A percentile compares a stretch with the other conserved stretches of the same genome.
phyloP scores from a whole-genome alignment of 1,140 invertebrate genomes.

The Nomia melanderi region DNA sequence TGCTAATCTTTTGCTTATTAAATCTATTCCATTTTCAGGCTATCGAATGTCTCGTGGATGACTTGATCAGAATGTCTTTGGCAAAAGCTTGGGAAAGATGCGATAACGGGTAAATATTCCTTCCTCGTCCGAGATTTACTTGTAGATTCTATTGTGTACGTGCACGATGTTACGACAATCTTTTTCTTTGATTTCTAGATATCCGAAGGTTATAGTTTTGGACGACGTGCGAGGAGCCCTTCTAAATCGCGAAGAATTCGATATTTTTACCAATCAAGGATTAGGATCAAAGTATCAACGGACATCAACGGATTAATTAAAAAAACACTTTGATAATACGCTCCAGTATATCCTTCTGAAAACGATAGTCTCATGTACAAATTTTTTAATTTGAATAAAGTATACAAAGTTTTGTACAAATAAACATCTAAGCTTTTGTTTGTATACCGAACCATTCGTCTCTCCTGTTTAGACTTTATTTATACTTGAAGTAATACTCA shows the following conservation, averaged over 20 bases:
- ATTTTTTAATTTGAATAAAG: constrained; percentile 36
- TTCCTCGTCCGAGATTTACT: not conserved
- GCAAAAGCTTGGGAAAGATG: constrained; percentile 72
- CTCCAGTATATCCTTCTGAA: constrained; percentile 13
- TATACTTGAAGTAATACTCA: not conserved
- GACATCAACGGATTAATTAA: constrained; percentile 6
- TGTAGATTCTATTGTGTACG: not conserved
- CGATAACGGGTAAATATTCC: constrained; percentile 53
- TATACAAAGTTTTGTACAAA: constrained; percentile 35
- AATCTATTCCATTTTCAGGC: constrained; percentile 59
- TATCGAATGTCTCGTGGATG: constrained; percentile 72
- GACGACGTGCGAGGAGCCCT: constrained; percentile 74
- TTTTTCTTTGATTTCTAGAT: constrained; percentile 57
- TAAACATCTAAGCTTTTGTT: not conserved
- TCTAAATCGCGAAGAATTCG: constrained; percentile 73
- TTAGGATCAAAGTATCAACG: constrained; percentile 65
- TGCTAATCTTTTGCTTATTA: not conserved
- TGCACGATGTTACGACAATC: constrained; percentile 1
- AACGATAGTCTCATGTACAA: constrained; percentile 38
- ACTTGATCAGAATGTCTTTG: constrained; percentile 71
- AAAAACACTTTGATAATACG: not conserved
- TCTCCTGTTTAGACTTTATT: not conserved
- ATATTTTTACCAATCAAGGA: constrained; percentile 77
- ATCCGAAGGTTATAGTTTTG: constrained; percentile 59
- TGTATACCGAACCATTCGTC: not conserved